Base-by-base conservation (phyloP, 2,888 invertebrate species). In the Plebejus argus region DNA sequence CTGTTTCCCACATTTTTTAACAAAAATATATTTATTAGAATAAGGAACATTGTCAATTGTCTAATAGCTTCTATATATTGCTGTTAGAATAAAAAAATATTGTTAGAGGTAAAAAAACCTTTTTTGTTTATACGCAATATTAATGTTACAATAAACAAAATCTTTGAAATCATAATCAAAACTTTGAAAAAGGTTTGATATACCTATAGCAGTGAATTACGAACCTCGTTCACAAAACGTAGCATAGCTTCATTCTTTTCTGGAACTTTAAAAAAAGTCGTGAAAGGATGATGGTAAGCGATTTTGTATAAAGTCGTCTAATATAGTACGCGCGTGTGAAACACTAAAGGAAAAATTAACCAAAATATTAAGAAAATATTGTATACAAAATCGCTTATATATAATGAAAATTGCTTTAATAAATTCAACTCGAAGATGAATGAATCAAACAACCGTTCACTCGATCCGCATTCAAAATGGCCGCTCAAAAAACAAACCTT, bases 401-500 rank as follows among this genome's bases (percentile, higher is more conserved):
- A 76, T 71, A 76, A 80, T 23, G 45, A 49, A 70, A 77, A 18
- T 45, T 18, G 70, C 78, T 77, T 78, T 71, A 12, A 61, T 45
- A 79, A 81, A 78, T 78, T 79, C 78, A 78, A 49, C 23, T 76
- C 12, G 23, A 53, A 76, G 66, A 20, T 33, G 66, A 66, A 66
- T 66, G 28, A 33, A 28, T 66, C 66, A 61, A 23, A 61, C 23
- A 28, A 66, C 66, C 20, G 12, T 61, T 12, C 61, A 20, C 23
- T 61, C 20, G 1, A 4, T 28, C 28, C 15, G 4, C 66, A 20
- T 66, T 66, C 66, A 66, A 66, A 15, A 66, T 66, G 66, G 28
- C 66, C 66, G 66, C 28, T 28, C 10, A 15, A 28, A 66, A 28
- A 18, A 71, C 87, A 80, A 33, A 97, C 97, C 96, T 97, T 97